Evolutionary conservation across 2,888 invertebrate species (phyloP).

Genomic region (Scaeva pyrastri): DNA sequence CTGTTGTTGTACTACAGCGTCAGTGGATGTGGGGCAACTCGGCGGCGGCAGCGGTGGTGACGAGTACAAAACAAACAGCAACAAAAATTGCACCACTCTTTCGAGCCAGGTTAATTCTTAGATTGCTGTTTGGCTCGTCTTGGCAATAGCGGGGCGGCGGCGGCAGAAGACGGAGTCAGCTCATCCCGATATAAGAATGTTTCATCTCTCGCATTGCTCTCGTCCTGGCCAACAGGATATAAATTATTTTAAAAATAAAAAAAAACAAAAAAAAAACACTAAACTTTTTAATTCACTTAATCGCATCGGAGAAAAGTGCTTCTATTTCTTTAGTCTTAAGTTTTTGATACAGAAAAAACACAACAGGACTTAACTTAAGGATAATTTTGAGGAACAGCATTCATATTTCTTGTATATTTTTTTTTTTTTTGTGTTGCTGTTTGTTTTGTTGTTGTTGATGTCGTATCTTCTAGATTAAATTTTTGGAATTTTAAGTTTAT

Average conservation of each 20-base stretch:
- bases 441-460: neutral
- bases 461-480: neutral
- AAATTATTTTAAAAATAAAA: conserved; percentile 30
- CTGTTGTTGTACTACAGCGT: neutral
- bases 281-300: conserved; percentile 75
- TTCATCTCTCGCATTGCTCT: neutral
- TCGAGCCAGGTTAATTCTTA: conserved; percentile 25
- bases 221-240: conserved; percentile 23
- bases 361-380: neutral
- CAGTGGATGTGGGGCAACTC: too few relatives aligned
- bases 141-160: neutral
- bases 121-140: conserved; percentile 13
- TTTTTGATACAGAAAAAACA: neutral
- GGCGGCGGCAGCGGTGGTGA: too few relatives aligned
- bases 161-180: neutral
- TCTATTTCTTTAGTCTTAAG: conserved; percentile 8
- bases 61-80: neutral
- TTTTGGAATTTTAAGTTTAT: conserved; percentile 5
- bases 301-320: conserved; percentile 61
- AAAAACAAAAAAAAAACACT: conserved; percentile 37
- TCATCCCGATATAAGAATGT: conserved; percentile 44
- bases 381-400: conserved; percentile 6
- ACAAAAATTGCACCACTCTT: conserved; percentile 25
- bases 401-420: neutral
- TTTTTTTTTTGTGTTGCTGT: neutral